phyloP scores from a whole-genome alignment of 2,888 invertebrate genomes.

The Raillietiella orientalis region DNA sequence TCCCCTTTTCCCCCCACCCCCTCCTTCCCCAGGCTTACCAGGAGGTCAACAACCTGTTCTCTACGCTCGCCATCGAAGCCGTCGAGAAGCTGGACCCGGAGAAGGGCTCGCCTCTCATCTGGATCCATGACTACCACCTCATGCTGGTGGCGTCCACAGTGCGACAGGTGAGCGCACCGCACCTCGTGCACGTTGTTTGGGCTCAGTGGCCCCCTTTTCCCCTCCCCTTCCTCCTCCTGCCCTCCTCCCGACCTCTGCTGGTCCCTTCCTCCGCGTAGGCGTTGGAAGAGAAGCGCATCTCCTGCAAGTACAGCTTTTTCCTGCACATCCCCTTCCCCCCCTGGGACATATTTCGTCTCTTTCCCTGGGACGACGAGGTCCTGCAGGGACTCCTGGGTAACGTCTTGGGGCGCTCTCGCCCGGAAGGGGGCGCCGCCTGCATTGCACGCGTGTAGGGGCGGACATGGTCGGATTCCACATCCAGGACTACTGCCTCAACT shows the following conservation, averaged over 20 bases:
- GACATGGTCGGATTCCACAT: slow-evolving; percentile 82
- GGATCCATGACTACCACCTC: slow-evolving; percentile 81
- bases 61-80: slow-evolving; percentile 37
- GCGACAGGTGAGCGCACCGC: slow-evolving; percentile 24
- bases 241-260: too few species aligned
- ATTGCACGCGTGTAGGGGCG: slow-evolving; percentile 38
- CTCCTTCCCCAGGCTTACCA: too few species aligned
- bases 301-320: slow-evolving; percentile 60
- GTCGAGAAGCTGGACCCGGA: slow-evolving; percentile 18
- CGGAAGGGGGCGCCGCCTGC: too few species aligned
- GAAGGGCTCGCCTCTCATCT: slow-evolving; percentile 33
- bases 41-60: slow-evolving; percentile 46
- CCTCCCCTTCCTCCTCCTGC: too few species aligned
- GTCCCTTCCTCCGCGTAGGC: slow-evolving; percentile 14
- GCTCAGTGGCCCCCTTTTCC: too few species aligned
- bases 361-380: slow-evolving; percentile 79
- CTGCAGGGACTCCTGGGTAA: slow-evolving; percentile 60
- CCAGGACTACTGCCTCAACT: slow-evolving; percentile 60
- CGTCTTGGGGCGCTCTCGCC: too few species aligned
- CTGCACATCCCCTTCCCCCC: slow-evolving; percentile 81
- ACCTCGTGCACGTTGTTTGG: background rate
- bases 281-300: slow-evolving; percentile 38
- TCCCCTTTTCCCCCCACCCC: too few species aligned
- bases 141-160: slow-evolving; percentile 77
- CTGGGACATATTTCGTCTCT: slow-evolving; percentile 65